phyloP scores from a whole-genome alignment of 2,113 vertebrate species.

The Nothoprocta pentlandii region DNA sequence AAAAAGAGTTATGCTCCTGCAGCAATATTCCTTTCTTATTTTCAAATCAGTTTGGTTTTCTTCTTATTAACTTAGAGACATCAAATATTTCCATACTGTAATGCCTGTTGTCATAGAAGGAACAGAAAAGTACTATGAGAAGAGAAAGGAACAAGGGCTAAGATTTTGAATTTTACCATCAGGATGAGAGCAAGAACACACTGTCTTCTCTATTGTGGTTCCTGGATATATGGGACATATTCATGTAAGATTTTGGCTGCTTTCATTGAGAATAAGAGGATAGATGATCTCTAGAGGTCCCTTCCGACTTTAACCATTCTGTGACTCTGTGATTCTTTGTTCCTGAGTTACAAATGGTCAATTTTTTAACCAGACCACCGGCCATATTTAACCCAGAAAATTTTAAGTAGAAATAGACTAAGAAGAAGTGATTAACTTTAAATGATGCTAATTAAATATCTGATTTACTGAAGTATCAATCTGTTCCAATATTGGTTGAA shows the following conservation, averaged over 20 bases:
- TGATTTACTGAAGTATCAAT: not conserved
- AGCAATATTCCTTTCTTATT: not conserved
- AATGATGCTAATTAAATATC: not conserved
- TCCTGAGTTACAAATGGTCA: not conserved
- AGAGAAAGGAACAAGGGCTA: not conserved
- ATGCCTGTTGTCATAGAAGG: not conserved
- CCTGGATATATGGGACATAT: not conserved
- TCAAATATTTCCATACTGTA: not conserved
- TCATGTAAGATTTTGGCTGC: not conserved
- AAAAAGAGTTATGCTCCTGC: not conserved
- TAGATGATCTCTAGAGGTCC: too few relatives aligned
- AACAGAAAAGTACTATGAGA: not conserved
- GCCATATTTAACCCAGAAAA: not conserved
- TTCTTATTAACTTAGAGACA: not conserved
- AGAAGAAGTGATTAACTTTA: not conserved
- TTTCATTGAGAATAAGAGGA: not conserved
- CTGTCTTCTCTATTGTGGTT: fast-evolving
- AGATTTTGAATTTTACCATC: not conserved
- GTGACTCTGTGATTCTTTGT: not conserved
- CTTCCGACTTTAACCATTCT: too few relatives aligned
- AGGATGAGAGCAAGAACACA: not conserved
- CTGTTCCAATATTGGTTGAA: not conserved
- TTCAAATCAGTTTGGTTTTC: not conserved
- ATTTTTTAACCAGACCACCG: not conserved
- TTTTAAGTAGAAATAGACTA: not conserved